Evolutionary conservation across 2,113 vertebrate species (phyloP).

Genomic region (Charina bottae): DNA sequence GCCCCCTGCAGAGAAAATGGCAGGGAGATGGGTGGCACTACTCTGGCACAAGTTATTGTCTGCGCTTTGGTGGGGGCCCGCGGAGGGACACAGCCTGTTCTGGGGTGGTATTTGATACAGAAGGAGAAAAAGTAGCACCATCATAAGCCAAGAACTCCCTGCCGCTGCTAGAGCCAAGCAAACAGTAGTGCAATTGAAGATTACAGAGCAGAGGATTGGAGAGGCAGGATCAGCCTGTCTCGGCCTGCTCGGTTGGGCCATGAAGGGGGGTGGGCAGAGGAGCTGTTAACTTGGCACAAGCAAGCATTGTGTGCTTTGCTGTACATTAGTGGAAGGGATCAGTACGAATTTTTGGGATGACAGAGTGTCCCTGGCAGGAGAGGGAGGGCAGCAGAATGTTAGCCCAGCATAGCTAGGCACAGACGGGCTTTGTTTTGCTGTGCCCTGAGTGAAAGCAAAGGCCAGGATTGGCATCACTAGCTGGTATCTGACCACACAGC

Average conservation of each 20-base stretch:
- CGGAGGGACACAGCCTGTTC: not conserved
- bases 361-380: not conserved
- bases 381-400: not conserved
- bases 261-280: not conserved
- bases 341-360: not conserved
- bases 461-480: not conserved
- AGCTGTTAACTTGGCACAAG: slow-evolving; percentile 30
- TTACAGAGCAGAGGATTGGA: not conserved
- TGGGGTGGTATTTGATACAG: not conserved
- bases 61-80: not conserved
- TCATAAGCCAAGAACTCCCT: not conserved
- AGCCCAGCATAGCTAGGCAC: not conserved
- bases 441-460: not conserved
- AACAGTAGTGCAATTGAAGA: not conserved
- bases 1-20: not conserved
- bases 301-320: slow-evolving; percentile 26
- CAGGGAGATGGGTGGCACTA: not conserved
- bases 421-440: slow-evolving; percentile 13
- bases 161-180: not conserved
- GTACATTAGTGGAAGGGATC: not conserved
- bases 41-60: not conserved
- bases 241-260: not conserved
- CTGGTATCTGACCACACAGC: not conserved
- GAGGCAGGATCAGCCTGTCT: not conserved
- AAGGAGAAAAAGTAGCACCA: not conserved